phyloP scores from a whole-genome alignment of 2,797 vertebrate genomes.

The Chrysocyon brachyurus region DNA sequence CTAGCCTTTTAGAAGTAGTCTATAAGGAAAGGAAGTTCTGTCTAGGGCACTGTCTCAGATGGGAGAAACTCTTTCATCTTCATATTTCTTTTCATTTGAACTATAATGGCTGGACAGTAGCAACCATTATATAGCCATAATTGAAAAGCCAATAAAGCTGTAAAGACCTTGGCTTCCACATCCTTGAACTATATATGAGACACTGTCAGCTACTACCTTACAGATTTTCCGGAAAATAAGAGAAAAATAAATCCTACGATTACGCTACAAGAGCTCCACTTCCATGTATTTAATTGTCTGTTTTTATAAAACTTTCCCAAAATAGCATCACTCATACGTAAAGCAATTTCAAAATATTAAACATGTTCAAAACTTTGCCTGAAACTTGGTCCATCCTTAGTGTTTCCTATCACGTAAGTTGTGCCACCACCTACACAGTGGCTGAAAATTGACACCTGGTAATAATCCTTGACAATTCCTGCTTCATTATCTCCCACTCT shows the following conservation, averaged over 20 bases:
- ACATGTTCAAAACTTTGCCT: not conserved
- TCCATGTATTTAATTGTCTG: not conserved
- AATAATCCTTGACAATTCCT: not conserved
- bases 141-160: not conserved
- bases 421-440: not conserved
- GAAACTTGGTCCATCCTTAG: not conserved
- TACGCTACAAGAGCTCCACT: not conserved
- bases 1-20: not conserved
- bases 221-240: constrained; percentile 20
- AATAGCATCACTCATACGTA: not conserved
- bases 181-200: not conserved
- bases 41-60: not conserved
- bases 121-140: not conserved
- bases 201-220: not conserved
- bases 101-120: not conserved
- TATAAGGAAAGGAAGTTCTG: not conserved
- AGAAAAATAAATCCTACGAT: not conserved
- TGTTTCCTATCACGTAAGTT: not conserved
- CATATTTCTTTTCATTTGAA: not conserved
- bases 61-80: not conserved
- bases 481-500: not conserved
- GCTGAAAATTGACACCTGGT: not conserved
- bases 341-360: not conserved
- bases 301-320: not conserved
- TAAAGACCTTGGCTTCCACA: not conserved